Percentiles rank a stretch among this genome's conserved stretches.
Conservation (phyloP, 2,888 invertebrate genomes). For the Patella ulyssiponensis region DNA sequence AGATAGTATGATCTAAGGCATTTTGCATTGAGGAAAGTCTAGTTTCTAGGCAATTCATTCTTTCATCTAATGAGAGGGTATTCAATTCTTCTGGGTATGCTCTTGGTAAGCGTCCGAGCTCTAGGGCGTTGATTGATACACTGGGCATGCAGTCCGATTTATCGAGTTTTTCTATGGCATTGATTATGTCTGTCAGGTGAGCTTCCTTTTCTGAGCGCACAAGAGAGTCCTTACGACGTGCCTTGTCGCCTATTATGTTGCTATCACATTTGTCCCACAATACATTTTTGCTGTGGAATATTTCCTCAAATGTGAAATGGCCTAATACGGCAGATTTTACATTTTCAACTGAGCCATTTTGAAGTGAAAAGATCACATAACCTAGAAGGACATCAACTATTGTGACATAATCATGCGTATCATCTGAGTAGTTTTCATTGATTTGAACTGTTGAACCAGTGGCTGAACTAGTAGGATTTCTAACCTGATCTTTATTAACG, state of each 20-base stretch:
- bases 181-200: neutral
- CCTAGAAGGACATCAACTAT: neutral
- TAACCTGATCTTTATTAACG: neutral
- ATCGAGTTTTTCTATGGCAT: neutral
- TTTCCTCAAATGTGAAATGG: neutral
- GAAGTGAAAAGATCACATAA: neutral
- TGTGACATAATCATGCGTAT: neutral
- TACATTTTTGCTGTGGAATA: neutral
- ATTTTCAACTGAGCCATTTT: neutral
- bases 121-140: neutral
- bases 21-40: neutral
- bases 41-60: neutral
- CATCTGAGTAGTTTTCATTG: neutral
- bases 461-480: too few relatives aligned
- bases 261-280: neutral
- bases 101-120: neutral
- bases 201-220: neutral
- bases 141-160: neutral
- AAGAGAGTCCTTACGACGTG: neutral
- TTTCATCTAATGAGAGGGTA: neutral
- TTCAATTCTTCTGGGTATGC: neutral
- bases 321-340: neutral
- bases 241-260: neutral
- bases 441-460: too few relatives aligned
- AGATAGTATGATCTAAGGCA: neutral